Evolutionary conservation across 2,113 vertebrate genomes (phyloP).

Genomic region (Mastomys coucha): DNA sequence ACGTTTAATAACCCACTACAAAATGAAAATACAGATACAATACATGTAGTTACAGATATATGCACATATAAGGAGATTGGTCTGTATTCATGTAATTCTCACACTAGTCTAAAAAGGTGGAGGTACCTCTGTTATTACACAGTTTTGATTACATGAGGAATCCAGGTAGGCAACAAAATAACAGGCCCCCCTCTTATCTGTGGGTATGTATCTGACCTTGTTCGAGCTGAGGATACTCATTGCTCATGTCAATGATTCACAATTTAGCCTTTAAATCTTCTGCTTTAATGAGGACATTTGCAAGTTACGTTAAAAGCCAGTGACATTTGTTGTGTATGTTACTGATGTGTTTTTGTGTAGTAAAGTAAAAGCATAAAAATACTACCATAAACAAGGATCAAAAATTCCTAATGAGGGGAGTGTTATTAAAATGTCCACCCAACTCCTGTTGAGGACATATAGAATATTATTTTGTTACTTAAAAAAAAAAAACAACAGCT

Average conservation of each 20-base stretch:
- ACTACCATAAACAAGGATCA: not conserved
- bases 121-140: not conserved
- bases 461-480: slow-evolving; percentile 4
- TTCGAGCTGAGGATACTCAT: not conserved
- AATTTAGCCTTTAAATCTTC: not conserved
- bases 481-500: not conserved
- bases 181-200: not conserved
- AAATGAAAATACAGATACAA: not conserved
- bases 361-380: not conserved
- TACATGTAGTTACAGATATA: not conserved
- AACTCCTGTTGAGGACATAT: not conserved
- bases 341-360: rapidly evolving
- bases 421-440: not conserved
- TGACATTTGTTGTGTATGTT: not conserved
- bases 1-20: slow-evolving; percentile 16
- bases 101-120: not conserved
- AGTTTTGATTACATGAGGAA: not conserved
- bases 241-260: not conserved
- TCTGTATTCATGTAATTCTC: not conserved
- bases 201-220: not conserved
- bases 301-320: slow-evolving; percentile 7
- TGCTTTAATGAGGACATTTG: not conserved
- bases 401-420: not conserved
- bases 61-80: not conserved
- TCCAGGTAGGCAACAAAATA: not conserved